phyloP scores from a whole-genome alignment of 2,113 vertebrate genomes.

The Pica pica region DNA sequence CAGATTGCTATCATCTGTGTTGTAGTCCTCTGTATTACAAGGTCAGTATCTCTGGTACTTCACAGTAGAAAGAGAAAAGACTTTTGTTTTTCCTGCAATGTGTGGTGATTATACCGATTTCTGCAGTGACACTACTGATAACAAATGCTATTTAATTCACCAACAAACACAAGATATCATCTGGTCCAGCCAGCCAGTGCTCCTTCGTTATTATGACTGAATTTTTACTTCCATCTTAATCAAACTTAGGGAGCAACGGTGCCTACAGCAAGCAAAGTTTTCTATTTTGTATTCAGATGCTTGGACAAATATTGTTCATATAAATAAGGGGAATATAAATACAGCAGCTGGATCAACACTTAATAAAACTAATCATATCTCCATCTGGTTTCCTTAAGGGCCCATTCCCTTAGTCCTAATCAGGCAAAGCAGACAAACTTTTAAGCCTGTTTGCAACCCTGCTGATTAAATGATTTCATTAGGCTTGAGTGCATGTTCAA shows the following conservation, averaged over 20 bases:
- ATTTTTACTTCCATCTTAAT: slow-evolving; percentile 30
- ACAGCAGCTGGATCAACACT: slow-evolving; percentile 51
- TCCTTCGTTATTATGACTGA: neutral
- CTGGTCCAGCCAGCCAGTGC: neutral
- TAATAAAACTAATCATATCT: slow-evolving; percentile 61
- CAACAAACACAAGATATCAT: neutral
- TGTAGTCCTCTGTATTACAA: slow-evolving; percentile 98
- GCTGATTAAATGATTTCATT: slow-evolving; percentile 60
- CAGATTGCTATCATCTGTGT: slow-evolving; percentile 99
- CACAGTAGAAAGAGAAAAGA: neutral
- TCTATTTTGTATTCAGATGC: slow-evolving; percentile 29
- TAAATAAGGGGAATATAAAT: slow-evolving; percentile 50
- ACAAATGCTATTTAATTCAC: neutral
- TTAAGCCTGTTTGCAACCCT: slow-evolving; percentile 19
- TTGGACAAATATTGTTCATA: slow-evolving; percentile 52
- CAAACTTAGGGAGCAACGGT: neutral
- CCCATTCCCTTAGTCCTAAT: slow-evolving; percentile 49
- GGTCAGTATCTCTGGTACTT: slow-evolving; percentile 74
- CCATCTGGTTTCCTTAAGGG: slow-evolving; percentile 42
- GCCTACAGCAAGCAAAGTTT: slow-evolving; percentile 19
- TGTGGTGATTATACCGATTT: neutral
- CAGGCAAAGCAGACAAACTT: slow-evolving; percentile 42
- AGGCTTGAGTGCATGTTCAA: neutral
- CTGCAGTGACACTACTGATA: neutral
- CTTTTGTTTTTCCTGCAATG: neutral